These are phyloP conservation scores for Nomada fabriciana DNA, from an alignment of 2,888 invertebrate species.

Conservation along the genomic window DNA sequence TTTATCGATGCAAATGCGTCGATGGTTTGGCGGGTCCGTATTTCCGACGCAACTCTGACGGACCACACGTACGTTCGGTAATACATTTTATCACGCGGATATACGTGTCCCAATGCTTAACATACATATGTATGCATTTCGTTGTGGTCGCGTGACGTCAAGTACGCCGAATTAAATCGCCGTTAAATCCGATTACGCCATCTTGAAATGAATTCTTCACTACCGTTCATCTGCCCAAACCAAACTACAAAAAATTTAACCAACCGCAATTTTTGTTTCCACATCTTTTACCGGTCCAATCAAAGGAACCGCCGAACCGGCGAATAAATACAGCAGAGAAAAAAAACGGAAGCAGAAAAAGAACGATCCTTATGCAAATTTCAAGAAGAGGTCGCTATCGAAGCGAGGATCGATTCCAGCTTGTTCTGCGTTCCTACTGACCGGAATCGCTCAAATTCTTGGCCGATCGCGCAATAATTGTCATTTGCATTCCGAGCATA, in stretches of 20 bases:
- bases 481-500: constrained; percentile 68
- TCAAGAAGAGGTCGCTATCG: no score
- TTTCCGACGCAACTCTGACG: constrained; percentile 37
- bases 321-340: background rate
- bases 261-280: background rate
- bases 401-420: background rate
- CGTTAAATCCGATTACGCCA: constrained; percentile 14
- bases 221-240: background rate
- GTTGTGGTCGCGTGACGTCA: background rate
- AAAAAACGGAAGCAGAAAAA: background rate
- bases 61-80: constrained; percentile 50
- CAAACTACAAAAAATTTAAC: no score
- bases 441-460: constrained; percentile 56
- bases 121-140: background rate
- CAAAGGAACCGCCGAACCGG: background rate
- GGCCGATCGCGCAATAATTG: constrained; percentile 70
- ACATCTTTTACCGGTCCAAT: background rate
- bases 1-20: constrained; percentile 4
- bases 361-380: background rate
- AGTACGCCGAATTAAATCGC: constrained; percentile 26
- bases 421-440: constrained; percentile 10
- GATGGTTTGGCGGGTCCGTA: constrained; percentile 10
- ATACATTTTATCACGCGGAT: constrained; percentile 38
- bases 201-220: background rate
- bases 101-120: constrained; percentile 49